Percentiles rank a stretch among this genome's conserved stretches.
phyloP scores from a whole-genome alignment of 2,888 invertebrate species.

The Ashinkailepas kermadecensis region DNA sequence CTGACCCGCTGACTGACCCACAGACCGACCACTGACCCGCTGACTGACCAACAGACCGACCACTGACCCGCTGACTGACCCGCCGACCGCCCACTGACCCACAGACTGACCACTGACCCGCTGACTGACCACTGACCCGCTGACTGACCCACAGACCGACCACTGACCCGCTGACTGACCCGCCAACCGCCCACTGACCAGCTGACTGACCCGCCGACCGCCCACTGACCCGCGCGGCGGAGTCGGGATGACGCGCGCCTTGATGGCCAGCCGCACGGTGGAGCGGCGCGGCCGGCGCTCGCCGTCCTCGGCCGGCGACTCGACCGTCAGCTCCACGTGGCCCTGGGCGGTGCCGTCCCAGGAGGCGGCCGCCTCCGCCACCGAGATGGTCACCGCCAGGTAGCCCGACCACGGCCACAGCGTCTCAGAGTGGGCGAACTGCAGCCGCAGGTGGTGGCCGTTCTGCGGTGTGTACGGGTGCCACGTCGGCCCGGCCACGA shows the following conservation, averaged over 20 bases:
- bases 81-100: too few species aligned
- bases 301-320: slow-evolving; percentile 58
- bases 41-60: too few species aligned
- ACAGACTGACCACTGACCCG: too few species aligned
- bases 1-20: too few species aligned
- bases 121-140: not conserved
- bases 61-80: too few species aligned
- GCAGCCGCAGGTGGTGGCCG: slow-evolving; percentile 65
- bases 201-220: slow-evolving; percentile 50
- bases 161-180: not conserved
- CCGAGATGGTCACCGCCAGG: slow-evolving; percentile 71
- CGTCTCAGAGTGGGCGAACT: slow-evolving; percentile 41
- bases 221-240: slow-evolving; percentile 56
- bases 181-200: not conserved
- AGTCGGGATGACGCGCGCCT: slow-evolving; percentile 81
- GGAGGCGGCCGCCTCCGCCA: slow-evolving; percentile 54
- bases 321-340: slow-evolving; percentile 69
- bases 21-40: too few species aligned
- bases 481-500: slow-evolving; percentile 67
- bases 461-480: slow-evolving; percentile 75
- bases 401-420: slow-evolving; percentile 98
- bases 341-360: slow-evolving; percentile 76
- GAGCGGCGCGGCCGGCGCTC: slow-evolving; percentile 52
- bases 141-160: too few species aligned
- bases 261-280: slow-evolving; percentile 56